Evolutionary conservation across 2,113 vertebrate species (phyloP).

Genomic region (Hyla sarda): DNA sequence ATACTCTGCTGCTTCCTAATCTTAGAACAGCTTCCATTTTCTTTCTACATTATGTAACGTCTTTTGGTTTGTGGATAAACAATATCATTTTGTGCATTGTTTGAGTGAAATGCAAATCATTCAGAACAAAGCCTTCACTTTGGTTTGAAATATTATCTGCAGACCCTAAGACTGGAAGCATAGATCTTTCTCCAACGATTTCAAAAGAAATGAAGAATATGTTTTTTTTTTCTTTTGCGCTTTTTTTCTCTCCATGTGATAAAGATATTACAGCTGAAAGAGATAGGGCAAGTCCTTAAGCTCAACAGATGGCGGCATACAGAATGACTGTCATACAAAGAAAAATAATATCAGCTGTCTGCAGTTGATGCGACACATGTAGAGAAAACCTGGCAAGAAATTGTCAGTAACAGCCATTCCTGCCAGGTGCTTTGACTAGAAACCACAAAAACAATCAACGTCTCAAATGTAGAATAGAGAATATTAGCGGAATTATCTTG

Average conservation of each 20-base stretch:
- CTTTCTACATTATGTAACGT: neutral
- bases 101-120: conserved; percentile 22
- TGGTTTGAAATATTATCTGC: conserved; percentile 26
- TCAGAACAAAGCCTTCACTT: neutral
- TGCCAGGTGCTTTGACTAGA: conserved; percentile 56
- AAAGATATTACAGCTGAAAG: conserved; percentile 47
- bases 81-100: conserved; percentile 11
- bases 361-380: neutral
- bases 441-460: conserved; percentile 38
- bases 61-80: conserved; percentile 2
- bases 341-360: neutral
- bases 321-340: conserved; percentile 48
- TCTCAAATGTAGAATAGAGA: conserved; percentile 12
- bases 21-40: neutral
- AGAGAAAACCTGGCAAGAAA: conserved; percentile 55
- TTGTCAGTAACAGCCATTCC: neutral
- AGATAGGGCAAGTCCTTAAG: conserved; percentile 48
- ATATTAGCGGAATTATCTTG: conserved; percentile 23
- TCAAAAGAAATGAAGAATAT: conserved; percentile 18
- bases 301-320: conserved; percentile 48
- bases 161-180: neutral
- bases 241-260: conserved; percentile 17
- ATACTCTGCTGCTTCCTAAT: neutral
- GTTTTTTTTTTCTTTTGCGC: neutral
- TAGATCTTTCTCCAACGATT: neutral